phyloP scores from a whole-genome alignment of 53 echinoderm and acorn worm genomes.

The Holothuria leucospilota region DNA sequence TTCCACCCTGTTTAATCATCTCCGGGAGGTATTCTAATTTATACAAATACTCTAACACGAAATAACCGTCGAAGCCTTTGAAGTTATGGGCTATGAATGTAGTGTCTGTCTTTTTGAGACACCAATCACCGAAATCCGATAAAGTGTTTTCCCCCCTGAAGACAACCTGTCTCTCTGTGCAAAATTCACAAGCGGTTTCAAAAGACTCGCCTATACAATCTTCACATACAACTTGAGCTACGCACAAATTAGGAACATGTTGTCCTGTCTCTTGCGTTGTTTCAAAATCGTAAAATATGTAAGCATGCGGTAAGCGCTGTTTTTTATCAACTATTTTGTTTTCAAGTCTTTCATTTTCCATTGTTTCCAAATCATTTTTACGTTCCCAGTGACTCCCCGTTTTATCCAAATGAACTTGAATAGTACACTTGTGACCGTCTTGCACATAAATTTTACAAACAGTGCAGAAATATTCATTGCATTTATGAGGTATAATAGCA shows the following conservation, averaged over 20 bases:
- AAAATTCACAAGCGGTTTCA: constrained; percentile 17
- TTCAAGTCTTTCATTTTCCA: not conserved
- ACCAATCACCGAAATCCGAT: constrained; percentile 30
- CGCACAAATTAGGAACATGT: constrained; percentile 5
- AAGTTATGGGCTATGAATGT: constrained; percentile 45
- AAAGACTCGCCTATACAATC: constrained; percentile 21
- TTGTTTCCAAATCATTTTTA: not conserved
- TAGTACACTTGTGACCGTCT: constrained; percentile 1
- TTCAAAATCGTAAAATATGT: constrained; percentile 17
- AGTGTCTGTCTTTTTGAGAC: constrained; percentile 3
- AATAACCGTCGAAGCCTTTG: constrained; percentile 49
- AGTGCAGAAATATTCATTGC: constrained; percentile 1
- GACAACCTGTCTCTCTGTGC: constrained; percentile 22
- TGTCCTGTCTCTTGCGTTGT: constrained; percentile 23
- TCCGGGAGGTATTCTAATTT: constrained; percentile 34
- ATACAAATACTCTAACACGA: constrained; percentile 20
- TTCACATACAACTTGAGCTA: constrained; percentile 19
- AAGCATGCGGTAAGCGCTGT: no score
- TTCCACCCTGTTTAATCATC: constrained; percentile 13
- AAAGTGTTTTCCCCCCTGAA: constrained; percentile 27
- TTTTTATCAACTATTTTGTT: not conserved
- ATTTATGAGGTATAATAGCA: constrained; percentile 9
- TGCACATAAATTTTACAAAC: not conserved
- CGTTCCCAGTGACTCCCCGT: not conserved
- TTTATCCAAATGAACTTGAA: not conserved